These are phyloP conservation scores for Sebastes iracundus DNA, from an alignment of 2,797 vertebrate species.

Conservation along the genomic window DNA sequence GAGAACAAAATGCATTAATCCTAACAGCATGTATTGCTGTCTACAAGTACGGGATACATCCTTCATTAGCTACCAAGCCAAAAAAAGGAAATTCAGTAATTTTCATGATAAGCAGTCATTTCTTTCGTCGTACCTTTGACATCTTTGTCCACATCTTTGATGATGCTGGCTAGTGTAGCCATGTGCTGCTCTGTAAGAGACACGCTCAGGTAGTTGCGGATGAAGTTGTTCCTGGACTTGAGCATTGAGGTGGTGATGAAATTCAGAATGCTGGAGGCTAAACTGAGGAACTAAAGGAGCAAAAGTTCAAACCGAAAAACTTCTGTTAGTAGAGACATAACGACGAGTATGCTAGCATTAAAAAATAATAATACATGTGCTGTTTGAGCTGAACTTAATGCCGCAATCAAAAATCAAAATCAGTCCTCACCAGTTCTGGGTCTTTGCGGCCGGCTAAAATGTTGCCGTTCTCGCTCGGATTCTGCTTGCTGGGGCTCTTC, in stretches of 20 bases:
- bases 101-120: background rate
- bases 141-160: slow-evolving; percentile 99
- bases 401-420: background rate
- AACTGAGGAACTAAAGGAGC: slow-evolving; percentile 89
- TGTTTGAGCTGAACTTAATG: background rate
- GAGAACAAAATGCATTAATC: background rate
- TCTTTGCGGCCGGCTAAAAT: slow-evolving; percentile 98
- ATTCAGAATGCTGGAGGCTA: slow-evolving; percentile 97
- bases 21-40: background rate
- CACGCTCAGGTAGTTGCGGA: slow-evolving; percentile 97
- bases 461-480: slow-evolving; percentile 93
- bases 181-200: slow-evolving; percentile 97
- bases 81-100: background rate
- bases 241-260: slow-evolving; percentile 98
- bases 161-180: slow-evolving; percentile 96
- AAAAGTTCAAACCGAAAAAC: background rate
- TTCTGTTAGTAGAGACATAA: background rate
- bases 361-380: background rate
- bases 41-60: background rate
- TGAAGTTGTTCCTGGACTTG: slow-evolving; percentile 97
- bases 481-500: slow-evolving; percentile 96
- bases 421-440: slow-evolving; percentile 91
- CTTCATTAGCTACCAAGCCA: background rate
- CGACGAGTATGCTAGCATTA: background rate
- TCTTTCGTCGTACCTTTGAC: slow-evolving; percentile 87